Base-by-base conservation (phyloP, 2,888 invertebrate genomes). In the Dichetophora obliterata region DNA sequence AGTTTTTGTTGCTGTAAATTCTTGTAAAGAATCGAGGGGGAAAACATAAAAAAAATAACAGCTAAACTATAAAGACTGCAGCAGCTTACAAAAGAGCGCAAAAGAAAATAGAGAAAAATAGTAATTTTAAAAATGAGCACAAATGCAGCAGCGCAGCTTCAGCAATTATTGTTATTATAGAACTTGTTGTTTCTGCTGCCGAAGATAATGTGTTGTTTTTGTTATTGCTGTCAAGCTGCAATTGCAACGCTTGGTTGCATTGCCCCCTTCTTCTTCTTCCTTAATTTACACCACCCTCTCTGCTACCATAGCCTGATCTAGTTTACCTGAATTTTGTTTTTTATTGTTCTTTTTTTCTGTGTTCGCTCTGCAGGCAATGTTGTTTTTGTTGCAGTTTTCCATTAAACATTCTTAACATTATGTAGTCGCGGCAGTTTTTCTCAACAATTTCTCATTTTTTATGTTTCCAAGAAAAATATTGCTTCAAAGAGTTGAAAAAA, bases 61-160 rank as follows among this genome's bases (percentile, higher is more conserved):
- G 22, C 19, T 2, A 6, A 43, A 43, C 43, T 37, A 37, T 37
- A 43, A 43, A 43, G 8, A 37, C 37, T 37, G 43, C 43, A 11
- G 43, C 11, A 43, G 43, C 37, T 8, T 43, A 43, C 43, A 43
- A 43, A 43, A 43, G 43, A 43, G 43, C 43, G 43, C 43, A 11
- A 43, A 6, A 43, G 11, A 14, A 43, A 43, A 43, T 3, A 43
- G 11, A 59, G 27, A 59, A 24, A 59, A 24, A 22, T 14, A 59
- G 27, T 27, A 5, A 59, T 59, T 59, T 59, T 27, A 11, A 24
- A 59, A 59, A 59, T 59, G 59, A 59, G 59, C 24, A 59, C 59
- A 59, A 59, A 24, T 27, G 59, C 59, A 59, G 27, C 59, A 27
- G 59, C 59, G 59, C 59, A 24, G 59, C 9, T 59, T 24, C 24